A percentile compares a stretch with the other conserved stretches of the same genome.
These are phyloP conservation scores for Porites divaricata DNA, from an alignment of 92 coral and sea anemone genomes.

Conservation along the genomic window DNA sequence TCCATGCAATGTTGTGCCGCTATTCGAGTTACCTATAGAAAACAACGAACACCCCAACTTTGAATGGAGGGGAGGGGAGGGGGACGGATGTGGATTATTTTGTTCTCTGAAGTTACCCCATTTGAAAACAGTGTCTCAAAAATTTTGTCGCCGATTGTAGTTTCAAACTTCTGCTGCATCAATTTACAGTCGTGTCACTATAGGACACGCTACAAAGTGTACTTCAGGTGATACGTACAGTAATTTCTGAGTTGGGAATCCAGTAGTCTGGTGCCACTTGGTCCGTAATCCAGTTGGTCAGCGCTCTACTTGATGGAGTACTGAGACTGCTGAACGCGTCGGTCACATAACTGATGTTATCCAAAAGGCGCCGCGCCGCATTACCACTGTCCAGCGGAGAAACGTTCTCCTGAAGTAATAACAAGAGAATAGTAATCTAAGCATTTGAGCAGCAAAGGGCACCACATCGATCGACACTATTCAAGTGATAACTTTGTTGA, in stretches of 20 bases:
- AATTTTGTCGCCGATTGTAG: too few relatives aligned
- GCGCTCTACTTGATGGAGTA: constrained; percentile 82
- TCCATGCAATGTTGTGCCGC: too few relatives aligned
- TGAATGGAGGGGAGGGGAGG: too few relatives aligned
- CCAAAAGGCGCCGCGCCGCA: constrained; percentile 93
- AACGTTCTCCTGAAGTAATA: constrained; percentile 65
- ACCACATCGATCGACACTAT: too few relatives aligned
- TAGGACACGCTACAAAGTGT: background rate
- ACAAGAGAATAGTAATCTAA: background rate
- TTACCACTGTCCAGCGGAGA: constrained; percentile 82
- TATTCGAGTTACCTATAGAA: too few relatives aligned
- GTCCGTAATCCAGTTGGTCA: constrained; percentile 92
- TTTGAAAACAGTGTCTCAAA: too few relatives aligned
- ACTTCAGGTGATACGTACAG: constrained; percentile 38
- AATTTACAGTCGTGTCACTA: too few relatives aligned
- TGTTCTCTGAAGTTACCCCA: too few relatives aligned
- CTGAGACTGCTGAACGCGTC: constrained; percentile 85
- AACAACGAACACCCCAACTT: too few relatives aligned
- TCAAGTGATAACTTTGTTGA: too few relatives aligned
- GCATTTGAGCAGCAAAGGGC: background rate
- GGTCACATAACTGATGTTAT: constrained; percentile 80
- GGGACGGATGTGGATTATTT: too few relatives aligned
- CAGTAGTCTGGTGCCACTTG: constrained; percentile 95
- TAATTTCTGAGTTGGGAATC: constrained; percentile 88
- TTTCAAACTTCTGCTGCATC: background rate